A percentile compares a stretch with the other conserved stretches of the same genome.
These are phyloP conservation scores for Gallinago undulata DNA, from an alignment of 2,113 vertebrate genomes.

Conservation along the genomic window DNA sequence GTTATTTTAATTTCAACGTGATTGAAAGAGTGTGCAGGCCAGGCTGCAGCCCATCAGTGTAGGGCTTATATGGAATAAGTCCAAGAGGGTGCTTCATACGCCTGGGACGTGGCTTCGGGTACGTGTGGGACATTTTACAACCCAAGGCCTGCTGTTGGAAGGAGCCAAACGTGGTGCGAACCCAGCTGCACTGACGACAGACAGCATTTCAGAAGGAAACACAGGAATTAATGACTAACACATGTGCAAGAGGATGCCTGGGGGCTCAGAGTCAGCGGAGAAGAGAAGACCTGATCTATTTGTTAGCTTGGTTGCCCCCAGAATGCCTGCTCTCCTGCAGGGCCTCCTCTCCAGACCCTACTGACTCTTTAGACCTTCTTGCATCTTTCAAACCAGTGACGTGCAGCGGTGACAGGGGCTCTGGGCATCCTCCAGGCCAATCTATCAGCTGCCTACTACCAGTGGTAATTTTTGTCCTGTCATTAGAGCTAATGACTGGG, in stretches of 20 bases:
- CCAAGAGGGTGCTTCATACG: background rate
- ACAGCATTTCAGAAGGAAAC: background rate
- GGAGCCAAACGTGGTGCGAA: background rate
- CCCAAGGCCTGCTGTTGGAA: rapidly evolving
- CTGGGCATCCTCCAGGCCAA: background rate
- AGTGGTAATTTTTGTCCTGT: background rate
- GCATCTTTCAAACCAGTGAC: background rate
- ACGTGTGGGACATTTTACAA: background rate
- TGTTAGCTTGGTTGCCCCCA: background rate
- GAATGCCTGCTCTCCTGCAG: rapidly evolving
- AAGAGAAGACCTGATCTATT: background rate
- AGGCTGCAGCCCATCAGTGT: background rate
- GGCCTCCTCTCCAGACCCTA: background rate
- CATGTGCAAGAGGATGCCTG: rapidly evolving
- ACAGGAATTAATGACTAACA: background rate
- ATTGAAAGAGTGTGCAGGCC: background rate
- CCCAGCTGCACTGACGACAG: background rate
- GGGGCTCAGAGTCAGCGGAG: background rate
- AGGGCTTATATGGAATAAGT: background rate
- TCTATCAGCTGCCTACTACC: background rate
- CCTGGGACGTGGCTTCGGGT: rapidly evolving
- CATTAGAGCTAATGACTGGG: background rate
- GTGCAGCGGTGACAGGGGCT: background rate
- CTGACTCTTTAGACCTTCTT: background rate
- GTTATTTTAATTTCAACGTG: background rate